These are phyloP conservation scores for Heliconius melpomene DNA, from an alignment of 1,140 invertebrate genomes.

Conservation along the genomic window DNA sequence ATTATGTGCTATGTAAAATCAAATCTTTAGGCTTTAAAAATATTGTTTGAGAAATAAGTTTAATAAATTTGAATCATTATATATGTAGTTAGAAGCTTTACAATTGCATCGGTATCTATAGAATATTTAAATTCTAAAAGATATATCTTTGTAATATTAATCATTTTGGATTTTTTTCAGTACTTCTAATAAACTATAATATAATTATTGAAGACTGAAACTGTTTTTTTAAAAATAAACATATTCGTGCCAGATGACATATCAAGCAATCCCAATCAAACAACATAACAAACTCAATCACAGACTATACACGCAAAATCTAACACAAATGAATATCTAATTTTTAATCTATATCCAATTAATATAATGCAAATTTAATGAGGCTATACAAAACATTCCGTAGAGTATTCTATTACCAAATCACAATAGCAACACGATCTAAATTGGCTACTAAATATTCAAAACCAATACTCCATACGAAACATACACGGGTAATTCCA, in stretches of 20 bases:
- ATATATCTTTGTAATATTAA: neutral
- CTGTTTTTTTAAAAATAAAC: too few relatives aligned
- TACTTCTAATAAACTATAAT: too few relatives aligned
- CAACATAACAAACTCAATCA: constrained; percentile 13
- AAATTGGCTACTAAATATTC: constrained; percentile 80
- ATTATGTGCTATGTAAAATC: too few relatives aligned
- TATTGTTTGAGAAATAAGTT: too few relatives aligned
- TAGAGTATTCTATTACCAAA: constrained; percentile 60
- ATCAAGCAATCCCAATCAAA: constrained; percentile 16
- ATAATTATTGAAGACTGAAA: too few relatives aligned
- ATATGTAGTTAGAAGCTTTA: too few relatives aligned
- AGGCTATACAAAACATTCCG: constrained; percentile 36
- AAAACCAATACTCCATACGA: constrained; percentile 73
- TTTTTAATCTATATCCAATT: constrained; percentile 41
- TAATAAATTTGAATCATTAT: too few relatives aligned
- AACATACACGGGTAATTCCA: constrained; percentile 71
- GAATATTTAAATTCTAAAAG: too few relatives aligned
- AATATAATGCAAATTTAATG: constrained; percentile 41
- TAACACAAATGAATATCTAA: constrained; percentile 34
- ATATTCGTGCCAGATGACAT: neutral
- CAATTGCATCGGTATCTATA: too few relatives aligned
- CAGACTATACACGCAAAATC: constrained; percentile 8
- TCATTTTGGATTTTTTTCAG: too few relatives aligned
- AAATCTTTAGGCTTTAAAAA: too few relatives aligned
- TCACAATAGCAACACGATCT: constrained; percentile 72